Evolutionary conservation across 2,888 invertebrate species (phyloP).

Genomic region (Sphaerophoria rueppellii): DNA sequence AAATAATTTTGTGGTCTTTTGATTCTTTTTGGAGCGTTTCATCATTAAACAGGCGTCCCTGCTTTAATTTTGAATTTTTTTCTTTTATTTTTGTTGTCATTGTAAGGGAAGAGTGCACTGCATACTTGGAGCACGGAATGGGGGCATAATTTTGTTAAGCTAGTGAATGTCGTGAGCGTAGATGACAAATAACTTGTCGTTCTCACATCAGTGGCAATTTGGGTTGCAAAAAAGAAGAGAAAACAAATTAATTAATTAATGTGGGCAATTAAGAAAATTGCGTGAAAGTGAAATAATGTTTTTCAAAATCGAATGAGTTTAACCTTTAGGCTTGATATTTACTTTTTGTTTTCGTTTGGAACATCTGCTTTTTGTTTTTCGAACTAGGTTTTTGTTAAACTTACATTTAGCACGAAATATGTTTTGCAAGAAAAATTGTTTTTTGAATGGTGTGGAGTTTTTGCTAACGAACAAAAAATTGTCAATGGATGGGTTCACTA

Average conservation of each 20-base stretch:
- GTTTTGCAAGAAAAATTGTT: neutral
- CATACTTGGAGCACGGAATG: neutral
- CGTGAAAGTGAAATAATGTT: neutral
- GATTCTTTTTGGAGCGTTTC: no score
- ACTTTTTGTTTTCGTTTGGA: neutral
- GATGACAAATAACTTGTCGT: constrained; percentile 27
- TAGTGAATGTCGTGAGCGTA: constrained; percentile 12
- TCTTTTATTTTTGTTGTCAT: neutral
- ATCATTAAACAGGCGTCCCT: constrained; percentile 6
- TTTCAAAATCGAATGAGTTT: constrained; percentile 24
- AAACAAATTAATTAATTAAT: constrained; percentile 12
- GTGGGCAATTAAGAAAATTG: constrained; percentile 19
- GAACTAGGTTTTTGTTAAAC: neutral
- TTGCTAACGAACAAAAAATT: no score
- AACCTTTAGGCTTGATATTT: neutral
- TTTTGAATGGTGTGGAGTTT: neutral
- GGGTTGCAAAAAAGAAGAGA: constrained; percentile 17
- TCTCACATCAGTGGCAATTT: constrained; percentile 23
- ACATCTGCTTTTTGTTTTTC: neutral
- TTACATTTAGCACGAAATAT: neutral
- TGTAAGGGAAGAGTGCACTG: neutral
- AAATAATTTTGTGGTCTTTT: no score
- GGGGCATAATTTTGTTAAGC: constrained; percentile 11
- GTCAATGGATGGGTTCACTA: no score
- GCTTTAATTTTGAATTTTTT: constrained; percentile 25